These are phyloP conservation scores for Cheirogaleus medius DNA, from an alignment of 2,113 vertebrate species.

Conservation along the genomic window DNA sequence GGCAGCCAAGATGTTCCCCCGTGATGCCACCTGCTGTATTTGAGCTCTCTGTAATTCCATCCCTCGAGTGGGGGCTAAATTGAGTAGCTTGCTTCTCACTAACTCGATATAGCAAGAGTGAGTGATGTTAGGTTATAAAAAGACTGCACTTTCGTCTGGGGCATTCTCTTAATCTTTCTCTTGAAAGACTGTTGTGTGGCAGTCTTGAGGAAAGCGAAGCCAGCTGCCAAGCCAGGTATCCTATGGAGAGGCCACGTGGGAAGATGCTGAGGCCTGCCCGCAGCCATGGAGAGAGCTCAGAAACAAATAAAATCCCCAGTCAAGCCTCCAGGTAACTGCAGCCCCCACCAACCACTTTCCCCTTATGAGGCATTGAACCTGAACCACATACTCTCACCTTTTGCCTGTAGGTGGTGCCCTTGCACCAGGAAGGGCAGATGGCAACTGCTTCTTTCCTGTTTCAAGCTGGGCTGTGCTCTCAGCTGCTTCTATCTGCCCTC, in stretches of 20 bases:
- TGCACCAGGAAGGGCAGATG: neutral
- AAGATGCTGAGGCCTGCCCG: neutral
- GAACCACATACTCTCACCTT: neutral
- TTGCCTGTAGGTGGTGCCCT: constrained; percentile 46
- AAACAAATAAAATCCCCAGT: neutral
- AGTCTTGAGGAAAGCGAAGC: neutral
- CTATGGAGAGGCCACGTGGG: neutral
- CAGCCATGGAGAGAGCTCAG: neutral
- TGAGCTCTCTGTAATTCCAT: neutral
- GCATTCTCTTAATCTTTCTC: neutral
- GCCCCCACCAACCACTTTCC: neutral
- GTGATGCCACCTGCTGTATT: neutral
- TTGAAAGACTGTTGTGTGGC: neutral
- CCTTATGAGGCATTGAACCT: neutral
- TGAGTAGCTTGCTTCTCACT: neutral
- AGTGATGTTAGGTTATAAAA: neutral
- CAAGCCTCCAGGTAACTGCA: neutral
- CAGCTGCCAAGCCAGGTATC: neutral
- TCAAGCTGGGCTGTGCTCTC: neutral
- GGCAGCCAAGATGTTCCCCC: neutral
- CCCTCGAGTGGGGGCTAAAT: neutral
- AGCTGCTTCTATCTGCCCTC: accelerated
- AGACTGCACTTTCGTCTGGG: neutral
- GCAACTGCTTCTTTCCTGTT: accelerated
- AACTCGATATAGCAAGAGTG: neutral